phyloP scores from a whole-genome alignment of 2,888 invertebrate genomes.

The Caenorhabditis auriculariae region DNA sequence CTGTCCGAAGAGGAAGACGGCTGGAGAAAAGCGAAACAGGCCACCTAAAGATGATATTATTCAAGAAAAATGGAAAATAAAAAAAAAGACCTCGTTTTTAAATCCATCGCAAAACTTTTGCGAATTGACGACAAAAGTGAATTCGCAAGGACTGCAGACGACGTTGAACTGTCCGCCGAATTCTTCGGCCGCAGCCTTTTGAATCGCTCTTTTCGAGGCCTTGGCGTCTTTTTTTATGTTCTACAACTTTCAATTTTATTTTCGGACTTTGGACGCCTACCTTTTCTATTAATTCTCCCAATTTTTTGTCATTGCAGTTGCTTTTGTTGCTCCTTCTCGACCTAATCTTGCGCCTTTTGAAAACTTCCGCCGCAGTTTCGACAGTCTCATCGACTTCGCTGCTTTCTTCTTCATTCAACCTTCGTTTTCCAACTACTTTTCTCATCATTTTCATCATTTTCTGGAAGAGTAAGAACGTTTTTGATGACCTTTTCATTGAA shows the following conservation, averaged over 20 bases:
- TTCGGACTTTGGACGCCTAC: constrained; percentile 5
- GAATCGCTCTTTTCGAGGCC: constrained; percentile 53
- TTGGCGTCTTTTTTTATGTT: constrained; percentile 53
- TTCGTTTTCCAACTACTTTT: constrained; percentile 6
- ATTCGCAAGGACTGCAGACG: constrained; percentile 44
- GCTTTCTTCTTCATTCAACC: constrained; percentile 6
- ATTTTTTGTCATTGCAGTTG: constrained; percentile 35
- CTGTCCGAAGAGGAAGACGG: constrained; percentile 30
- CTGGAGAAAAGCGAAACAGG: constrained; percentile 38
- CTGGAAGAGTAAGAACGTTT: too few relatives aligned
- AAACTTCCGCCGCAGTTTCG: not conserved
- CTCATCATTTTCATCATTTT: constrained; percentile 17
- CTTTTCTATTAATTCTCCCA: constrained; percentile 28
- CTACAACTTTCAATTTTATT: constrained; percentile 33
- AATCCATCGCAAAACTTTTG: constrained; percentile 45
- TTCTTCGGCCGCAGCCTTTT: constrained; percentile 55
- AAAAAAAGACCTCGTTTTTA: constrained; percentile 25
- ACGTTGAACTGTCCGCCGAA: constrained; percentile 44
- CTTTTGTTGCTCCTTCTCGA: not conserved
- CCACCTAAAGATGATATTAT: constrained; percentile 14
- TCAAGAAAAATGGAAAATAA: not conserved
- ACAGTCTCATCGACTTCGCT: not conserved
- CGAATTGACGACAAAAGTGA: constrained; percentile 42
- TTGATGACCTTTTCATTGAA: too few relatives aligned
- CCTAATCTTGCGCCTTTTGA: not conserved